Conservation (phyloP, 1,140 invertebrate genomes). For the Lepidurus arcticus region DNA sequence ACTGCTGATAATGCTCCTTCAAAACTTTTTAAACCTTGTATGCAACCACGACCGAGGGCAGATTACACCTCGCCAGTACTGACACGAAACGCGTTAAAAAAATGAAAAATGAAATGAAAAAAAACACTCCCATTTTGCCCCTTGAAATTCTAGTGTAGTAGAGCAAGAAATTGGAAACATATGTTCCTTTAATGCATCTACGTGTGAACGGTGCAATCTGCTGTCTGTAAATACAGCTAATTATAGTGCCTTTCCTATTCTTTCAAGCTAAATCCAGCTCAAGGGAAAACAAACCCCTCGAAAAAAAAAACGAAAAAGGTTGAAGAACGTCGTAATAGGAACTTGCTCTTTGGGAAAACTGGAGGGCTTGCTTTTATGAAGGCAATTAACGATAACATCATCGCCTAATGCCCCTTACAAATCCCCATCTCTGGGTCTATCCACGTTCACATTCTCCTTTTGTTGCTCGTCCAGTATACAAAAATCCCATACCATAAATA, state of each 20-base stretch:
- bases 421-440: slow-evolving; percentile 9
- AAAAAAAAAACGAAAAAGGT: background rate
- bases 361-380: slow-evolving; percentile 1
- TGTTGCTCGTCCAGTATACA: slow-evolving; percentile 11
- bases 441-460: background rate
- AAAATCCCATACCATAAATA: slow-evolving; percentile 16
- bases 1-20: background rate
- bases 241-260: too few species aligned
- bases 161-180: too few species aligned
- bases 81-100: background rate
- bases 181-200: too few species aligned
- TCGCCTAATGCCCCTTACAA: slow-evolving; percentile 15
- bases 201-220: too few species aligned
- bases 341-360: background rate
- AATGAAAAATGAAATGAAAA: too few species aligned
- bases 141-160: too few species aligned
- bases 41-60: background rate
- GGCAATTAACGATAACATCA: slow-evolving; percentile 17
- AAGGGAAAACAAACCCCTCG: too few species aligned
- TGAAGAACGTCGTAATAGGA: background rate
- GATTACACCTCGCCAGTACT: background rate
- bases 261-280: too few species aligned
- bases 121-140: too few species aligned
- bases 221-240: too few species aligned
- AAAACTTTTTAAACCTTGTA: background rate